Base-by-base conservation (phyloP, 2,888 invertebrate species). In the Machimus rusticus region DNA sequence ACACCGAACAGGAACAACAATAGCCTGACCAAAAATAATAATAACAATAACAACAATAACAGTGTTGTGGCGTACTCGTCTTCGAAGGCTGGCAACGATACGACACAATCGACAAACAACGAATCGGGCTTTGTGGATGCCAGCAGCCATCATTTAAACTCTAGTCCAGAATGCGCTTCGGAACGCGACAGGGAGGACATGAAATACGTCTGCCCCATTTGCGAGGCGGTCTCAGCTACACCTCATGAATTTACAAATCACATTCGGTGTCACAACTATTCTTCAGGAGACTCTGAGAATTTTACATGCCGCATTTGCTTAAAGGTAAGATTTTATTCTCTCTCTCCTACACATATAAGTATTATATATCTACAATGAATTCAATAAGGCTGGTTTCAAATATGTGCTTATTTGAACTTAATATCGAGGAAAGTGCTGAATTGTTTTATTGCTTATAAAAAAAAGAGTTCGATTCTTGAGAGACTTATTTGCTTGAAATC, bases 191-290 rank as follows among this genome's bases (percentile, higher is more conserved):
- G 84, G 82, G 88, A 89, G 88, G 86, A 89, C 79, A 87, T 92
- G 91, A 92, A 93, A 88, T 95, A 94, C 91, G 92, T 94, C 77
- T 96, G 96, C 90, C 95, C 95, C 23, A 94, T 95, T 88, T 96
- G 96, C 92, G 94, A 94, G 86, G 93, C 93, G 39, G 94, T 94
- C 88, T 93, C 95, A 87, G 93, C 94, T 78, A 94, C 95, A 39
- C 94, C 95, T 89, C 95, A 95, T 90, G 95, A 95, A 87, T 95
- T 96, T 90, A 96, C 96, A 39, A 93, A 95, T 88, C 96, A 96
- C 91, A 95, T 96, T 88, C 94, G 95, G 87, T 94, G 94, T 89
- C 95, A 95, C 92, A 95, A 95, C 91, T 94, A 94, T 91, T 93
- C 94, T 90, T 92, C 93, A 79, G 93, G 93, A 87, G 92, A 92